A percentile compares a stretch with the other conserved stretches of the same genome.
These are phyloP conservation scores for Podarcis lilfordi DNA, from an alignment of 2,797 vertebrate species.

Conservation along the genomic window DNA sequence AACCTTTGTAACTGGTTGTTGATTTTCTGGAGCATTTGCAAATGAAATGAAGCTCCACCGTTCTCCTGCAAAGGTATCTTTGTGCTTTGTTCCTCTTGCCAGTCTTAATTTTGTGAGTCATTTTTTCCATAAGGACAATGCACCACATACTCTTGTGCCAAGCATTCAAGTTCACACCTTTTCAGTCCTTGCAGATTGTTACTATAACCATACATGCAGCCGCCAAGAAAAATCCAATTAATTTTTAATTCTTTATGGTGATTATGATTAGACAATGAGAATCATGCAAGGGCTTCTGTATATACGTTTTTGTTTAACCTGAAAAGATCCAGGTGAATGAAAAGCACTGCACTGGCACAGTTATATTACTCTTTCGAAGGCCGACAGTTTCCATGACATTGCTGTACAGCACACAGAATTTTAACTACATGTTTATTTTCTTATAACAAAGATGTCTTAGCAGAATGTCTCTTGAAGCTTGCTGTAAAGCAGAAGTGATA, in stretches of 20 bases:
- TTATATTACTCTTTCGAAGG: background rate
- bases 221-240: too few species aligned
- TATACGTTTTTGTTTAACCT: background rate
- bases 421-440: background rate
- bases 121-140: too few species aligned
- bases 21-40: too few species aligned
- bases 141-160: too few species aligned
- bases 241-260: background rate
- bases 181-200: too few species aligned
- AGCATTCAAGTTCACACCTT: too few species aligned
- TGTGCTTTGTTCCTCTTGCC: too few species aligned
- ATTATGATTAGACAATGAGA: background rate
- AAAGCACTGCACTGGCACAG: background rate
- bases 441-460: constrained; percentile 17
- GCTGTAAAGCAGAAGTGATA: constrained; percentile 30
- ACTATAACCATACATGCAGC: too few species aligned
- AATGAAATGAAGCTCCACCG: too few species aligned
- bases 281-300: background rate
- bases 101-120: too few species aligned
- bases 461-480: constrained; percentile 23
- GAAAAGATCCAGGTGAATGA: background rate
- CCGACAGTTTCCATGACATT: constrained; percentile 13
- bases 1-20: too few species aligned
- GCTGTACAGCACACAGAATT: constrained; percentile 1
- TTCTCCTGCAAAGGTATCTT: too few species aligned